Base-by-base conservation (phyloP, 2,888 invertebrate genomes). In the Tetrapedia diversipes region DNA sequence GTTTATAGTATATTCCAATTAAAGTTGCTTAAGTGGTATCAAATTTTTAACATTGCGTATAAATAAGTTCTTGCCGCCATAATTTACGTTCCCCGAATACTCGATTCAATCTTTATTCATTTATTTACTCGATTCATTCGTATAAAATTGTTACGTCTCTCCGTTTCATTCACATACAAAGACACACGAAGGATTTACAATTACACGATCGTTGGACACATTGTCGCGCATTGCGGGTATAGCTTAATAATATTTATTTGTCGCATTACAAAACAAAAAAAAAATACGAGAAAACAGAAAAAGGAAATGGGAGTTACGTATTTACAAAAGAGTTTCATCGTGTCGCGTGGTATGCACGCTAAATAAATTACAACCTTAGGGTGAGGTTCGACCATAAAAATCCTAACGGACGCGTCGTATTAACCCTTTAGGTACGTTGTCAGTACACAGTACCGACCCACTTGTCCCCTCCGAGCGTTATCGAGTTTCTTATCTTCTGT, bases 231-330 rank as follows among this genome's bases (percentile, higher is more conserved):
- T 34, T 54, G 22, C 8, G 34, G 29, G 37, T 66, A n/a, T n/a
- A 54, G 37, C 11, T 39, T 63, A 76, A 24, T 59, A 45, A 65
- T 51, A 64, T 81, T 85, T 84, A 79, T 79, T 84, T 65, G 53
- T 84, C 57, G 29, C 10, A 24, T 79, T 86, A 83, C 63, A 84
- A 80, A 83, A 34, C 34, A 29, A 57, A 65, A 59, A 70, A 72
- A 54, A 53, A n/a, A n/a, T n/a, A n/a, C n/a, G n/a, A n/a, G n/a
- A n/a, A n/a, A n/a, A n/a, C n/a, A n/a, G n/a, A n/a, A n/a, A n/a
- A n/a, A n/a, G n/a, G n/a, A n/a, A n/a, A n/a, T n/a, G n/a, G n/a
- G 66, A 76, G 61, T 73, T 80, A 80, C 79, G 80, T 86, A 86
- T 86, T 49, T 86, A 86, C 86, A 84, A 82, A 57, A 70, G 47